Evolutionary conservation across 2,888 invertebrate genomes (phyloP).

Genomic region (Hofmannophila pseudospretella): DNA sequence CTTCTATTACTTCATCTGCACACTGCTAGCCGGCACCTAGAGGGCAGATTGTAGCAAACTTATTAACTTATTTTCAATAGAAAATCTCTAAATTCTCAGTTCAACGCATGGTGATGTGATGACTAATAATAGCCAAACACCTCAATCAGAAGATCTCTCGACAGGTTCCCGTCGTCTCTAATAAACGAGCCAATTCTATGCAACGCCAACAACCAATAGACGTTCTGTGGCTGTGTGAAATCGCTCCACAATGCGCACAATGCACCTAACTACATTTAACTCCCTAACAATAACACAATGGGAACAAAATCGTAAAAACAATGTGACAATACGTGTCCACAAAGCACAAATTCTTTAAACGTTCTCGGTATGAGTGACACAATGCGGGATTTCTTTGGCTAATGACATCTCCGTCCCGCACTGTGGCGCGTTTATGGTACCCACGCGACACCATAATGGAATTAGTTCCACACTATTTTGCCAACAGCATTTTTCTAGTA

Average conservation of each 20-base stretch:
- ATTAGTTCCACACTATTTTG: slow-evolving; percentile 76
- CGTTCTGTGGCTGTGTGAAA: slow-evolving; percentile 57
- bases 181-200: slow-evolving; percentile 67
- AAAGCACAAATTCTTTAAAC: slow-evolving; percentile 41
- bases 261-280: slow-evolving; percentile 70
- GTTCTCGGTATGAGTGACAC: slow-evolving; percentile 51
- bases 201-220: slow-evolving; percentile 45
- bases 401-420: slow-evolving; percentile 60
- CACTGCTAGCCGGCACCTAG: no score
- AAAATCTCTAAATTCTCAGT: background rate
- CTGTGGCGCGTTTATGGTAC: slow-evolving; percentile 70
- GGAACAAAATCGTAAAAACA: slow-evolving; percentile 59
- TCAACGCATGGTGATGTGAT: slow-evolving; percentile 38
- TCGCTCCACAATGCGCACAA: slow-evolving; percentile 55
- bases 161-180: slow-evolving; percentile 61
- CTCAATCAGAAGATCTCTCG: slow-evolving; percentile 44
- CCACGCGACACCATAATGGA: slow-evolving; percentile 73
- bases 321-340: slow-evolving; percentile 46
- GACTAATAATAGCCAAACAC: slow-evolving; percentile 48
- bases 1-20: no score
- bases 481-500: slow-evolving; percentile 49
- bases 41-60: no score
- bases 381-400: slow-evolving; percentile 53
- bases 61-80: no score
- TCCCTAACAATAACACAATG: slow-evolving; percentile 71